Evolutionary conservation across 2,888 invertebrate species (phyloP), one percentile per base, ranked within the genome.

Genomic region (Hirtodrosophila confusa): DNA sequence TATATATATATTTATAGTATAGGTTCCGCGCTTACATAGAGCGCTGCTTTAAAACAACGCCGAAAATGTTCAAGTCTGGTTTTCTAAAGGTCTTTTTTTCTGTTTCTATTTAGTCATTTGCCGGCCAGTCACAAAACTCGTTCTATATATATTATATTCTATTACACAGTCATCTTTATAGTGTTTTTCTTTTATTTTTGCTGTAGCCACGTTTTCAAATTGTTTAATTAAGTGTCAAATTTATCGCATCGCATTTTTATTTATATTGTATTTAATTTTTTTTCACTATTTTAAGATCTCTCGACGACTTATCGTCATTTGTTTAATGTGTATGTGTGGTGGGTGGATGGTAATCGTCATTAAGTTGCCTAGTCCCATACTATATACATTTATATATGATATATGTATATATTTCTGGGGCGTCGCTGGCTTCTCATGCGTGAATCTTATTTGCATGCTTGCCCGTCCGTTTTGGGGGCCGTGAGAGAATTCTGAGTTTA

Each of bases 191-290:
- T 4, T 12, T 11, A 23, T 40, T 43, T 17, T 45, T 40, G 36
- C 57, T 35, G 40, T 44, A 11, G 49, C 47, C 49, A 39, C 31
- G n/a, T 35, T 39, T 35, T 55, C 4, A 29, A 67, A 61, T 65
- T 55, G 41, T 61, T 62, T 68, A 86, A 88, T 88, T 86, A 86
- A 68, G 67, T 66, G 67, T 23, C 33, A 55, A 73, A 71, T 79
- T 82, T 83, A 83, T 82, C 39, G 61, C 57, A 45, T 33, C 11
- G 40, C 37, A 53, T 51, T 61, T 72, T 29, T 54, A 51, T 62
- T 58, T 56, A 41, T 47, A 40, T 29, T 39, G 31, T 37, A 48
- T 56, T 50, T 78, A 8, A 53, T 43, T 47, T 47, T 49, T 35
- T 12, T 37, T 23, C 33, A 55, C 40, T 53, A 56, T 65, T 73